These are phyloP conservation scores for Antheraea pernyi DNA, from an alignment of 1,140 invertebrate species.

Conservation along the genomic window DNA sequence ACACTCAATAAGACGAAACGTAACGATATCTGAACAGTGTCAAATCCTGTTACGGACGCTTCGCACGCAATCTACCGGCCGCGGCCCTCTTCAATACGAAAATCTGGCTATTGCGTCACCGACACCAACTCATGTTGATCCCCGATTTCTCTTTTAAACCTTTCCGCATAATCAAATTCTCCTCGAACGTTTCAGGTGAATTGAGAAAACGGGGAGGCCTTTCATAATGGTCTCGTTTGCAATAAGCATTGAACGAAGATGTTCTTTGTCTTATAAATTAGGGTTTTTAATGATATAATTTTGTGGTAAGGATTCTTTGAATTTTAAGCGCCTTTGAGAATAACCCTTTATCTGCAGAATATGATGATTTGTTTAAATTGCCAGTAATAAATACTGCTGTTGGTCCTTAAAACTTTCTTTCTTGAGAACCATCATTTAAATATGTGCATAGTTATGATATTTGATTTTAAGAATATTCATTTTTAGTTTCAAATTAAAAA, in stretches of 20 bases:
- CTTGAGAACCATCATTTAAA: neutral
- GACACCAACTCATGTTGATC: slow-evolving; percentile 22
- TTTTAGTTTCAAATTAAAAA: too few species aligned
- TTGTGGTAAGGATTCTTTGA: slow-evolving; percentile 21
- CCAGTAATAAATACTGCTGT: neutral
- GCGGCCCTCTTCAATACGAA: slow-evolving; percentile 34
- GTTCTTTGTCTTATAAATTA: slow-evolving; percentile 20
- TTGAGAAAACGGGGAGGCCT: slow-evolving; percentile 1
- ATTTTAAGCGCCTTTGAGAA: neutral
- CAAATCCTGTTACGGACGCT: slow-evolving; percentile 52
- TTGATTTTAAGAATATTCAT: neutral
- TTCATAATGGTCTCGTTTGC: slow-evolving; percentile 18
- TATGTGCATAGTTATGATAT: neutral
- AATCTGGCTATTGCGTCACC: slow-evolving; percentile 27
- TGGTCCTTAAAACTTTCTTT: too few species aligned
- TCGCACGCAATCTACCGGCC: slow-evolving; percentile 43
- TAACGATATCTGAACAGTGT: slow-evolving; percentile 43
- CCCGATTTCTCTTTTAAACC: neutral
- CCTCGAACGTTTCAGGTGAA: neutral
- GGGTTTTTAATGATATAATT: slow-evolving; percentile 25
- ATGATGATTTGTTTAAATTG: neutral
- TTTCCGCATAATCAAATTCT: neutral
- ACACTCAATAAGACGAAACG: slow-evolving; percentile 17
- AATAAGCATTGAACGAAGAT: slow-evolving; percentile 36
- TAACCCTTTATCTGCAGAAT: neutral